phyloP scores from a whole-genome alignment of 2,113 vertebrate genomes.

The Lichenostomus cassidix region DNA sequence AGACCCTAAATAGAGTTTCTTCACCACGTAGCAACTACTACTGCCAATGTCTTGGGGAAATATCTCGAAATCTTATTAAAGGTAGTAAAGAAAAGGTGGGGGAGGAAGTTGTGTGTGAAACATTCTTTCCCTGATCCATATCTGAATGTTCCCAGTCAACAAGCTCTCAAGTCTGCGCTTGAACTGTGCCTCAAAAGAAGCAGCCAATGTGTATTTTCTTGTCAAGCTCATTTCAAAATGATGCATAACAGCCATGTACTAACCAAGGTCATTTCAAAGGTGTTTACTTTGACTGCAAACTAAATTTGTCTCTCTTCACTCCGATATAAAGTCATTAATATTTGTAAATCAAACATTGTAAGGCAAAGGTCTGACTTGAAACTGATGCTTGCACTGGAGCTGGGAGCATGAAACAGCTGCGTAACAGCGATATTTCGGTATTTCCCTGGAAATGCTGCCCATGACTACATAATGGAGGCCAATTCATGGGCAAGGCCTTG shows the following conservation, averaged over 20 bases:
- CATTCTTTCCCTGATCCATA: slow-evolving; percentile 43
- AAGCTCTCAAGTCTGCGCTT: slow-evolving; percentile 52
- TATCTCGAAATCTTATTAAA: not conserved
- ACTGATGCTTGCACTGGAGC: not conserved
- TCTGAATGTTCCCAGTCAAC: slow-evolving; percentile 43
- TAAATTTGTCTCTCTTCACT: slow-evolving; percentile 46
- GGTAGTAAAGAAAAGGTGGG: not conserved
- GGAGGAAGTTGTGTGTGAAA: slow-evolving; percentile 20
- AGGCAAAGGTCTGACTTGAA: slow-evolving; percentile 20
- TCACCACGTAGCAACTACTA: not conserved
- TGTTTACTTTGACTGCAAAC: slow-evolving; percentile 60
- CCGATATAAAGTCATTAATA: slow-evolving; percentile 11
- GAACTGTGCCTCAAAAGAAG: slow-evolving; percentile 34
- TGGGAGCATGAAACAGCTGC: not conserved
- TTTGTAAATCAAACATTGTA: not conserved
- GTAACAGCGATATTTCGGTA: not conserved
- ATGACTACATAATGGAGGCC: not conserved
- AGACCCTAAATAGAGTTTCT: not conserved
- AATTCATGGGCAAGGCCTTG: not conserved
- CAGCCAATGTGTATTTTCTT: slow-evolving; percentile 18
- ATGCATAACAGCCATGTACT: slow-evolving; percentile 18
- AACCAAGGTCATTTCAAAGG: slow-evolving; percentile 58
- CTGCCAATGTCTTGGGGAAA: not conserved
- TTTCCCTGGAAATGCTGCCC: not conserved
- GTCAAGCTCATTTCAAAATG: slow-evolving; percentile 28